Evolutionary conservation across 1,140 invertebrate species (phyloP).

Genomic region (Drosophila kepulauana): DNA sequence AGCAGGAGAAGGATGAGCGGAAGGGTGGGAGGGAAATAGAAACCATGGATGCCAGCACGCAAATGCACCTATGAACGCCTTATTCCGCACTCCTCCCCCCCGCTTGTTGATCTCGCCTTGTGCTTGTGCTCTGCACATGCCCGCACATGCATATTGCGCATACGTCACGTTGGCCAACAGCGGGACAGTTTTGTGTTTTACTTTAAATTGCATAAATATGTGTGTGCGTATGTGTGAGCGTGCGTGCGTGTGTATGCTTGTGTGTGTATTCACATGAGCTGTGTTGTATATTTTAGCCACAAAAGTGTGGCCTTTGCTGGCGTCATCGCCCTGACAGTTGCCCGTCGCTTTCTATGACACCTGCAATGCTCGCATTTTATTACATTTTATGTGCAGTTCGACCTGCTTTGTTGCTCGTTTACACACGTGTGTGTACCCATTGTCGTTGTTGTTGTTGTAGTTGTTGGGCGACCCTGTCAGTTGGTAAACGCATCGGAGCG

Average conservation of each 20-base stretch:
- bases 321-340: conserved; percentile 62
- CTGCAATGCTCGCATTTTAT: conserved; percentile 81
- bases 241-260: conserved; percentile 10
- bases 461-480: conserved; percentile 63
- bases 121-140: neutral
- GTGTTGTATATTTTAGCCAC: conserved; percentile 72
- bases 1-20: neutral
- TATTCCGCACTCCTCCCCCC: neutral
- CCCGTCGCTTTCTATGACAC: conserved; percentile 70
- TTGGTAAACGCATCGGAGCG: conserved; percentile 73
- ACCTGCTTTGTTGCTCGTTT: conserved; percentile 13
- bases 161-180: conserved; percentile 77
- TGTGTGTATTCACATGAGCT: conserved; percentile 25
- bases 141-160: conserved; percentile 61
- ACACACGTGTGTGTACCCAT: conserved; percentile 2
- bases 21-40: neutral
- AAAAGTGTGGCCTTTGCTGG: conserved; percentile 69
- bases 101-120: no score
- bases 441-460: conserved; percentile 5
- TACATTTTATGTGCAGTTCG: conserved; percentile 61
- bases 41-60: conserved; percentile 11
- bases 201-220: conserved; percentile 82
- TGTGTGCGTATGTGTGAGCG: conserved; percentile 30
- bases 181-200: conserved; percentile 78
- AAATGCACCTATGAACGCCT: conserved; percentile 10